Evolutionary conservation across 2,888 invertebrate species (phyloP).

Genomic region (Dastarcus helophoroides): DNA sequence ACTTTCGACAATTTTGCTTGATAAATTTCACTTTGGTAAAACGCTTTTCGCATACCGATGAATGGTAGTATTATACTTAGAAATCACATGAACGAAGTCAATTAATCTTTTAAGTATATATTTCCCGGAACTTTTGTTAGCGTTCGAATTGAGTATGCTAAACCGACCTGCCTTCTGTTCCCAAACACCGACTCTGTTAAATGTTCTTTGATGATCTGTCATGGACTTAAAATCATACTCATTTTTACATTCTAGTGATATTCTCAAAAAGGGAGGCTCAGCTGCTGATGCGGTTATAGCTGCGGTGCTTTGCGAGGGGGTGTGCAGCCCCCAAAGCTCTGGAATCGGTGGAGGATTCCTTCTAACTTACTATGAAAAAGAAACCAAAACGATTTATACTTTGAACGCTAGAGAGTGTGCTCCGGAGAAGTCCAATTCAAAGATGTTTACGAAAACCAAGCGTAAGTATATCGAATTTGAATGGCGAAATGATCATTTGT

Average conservation of each 20-base stretch:
- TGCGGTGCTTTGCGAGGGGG: conserved; percentile 68
- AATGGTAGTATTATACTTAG: too few species aligned
- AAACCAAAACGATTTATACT: conserved; percentile 43
- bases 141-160: too few species aligned
- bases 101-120: too few species aligned
- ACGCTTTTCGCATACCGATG: too few species aligned
- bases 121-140: too few species aligned
- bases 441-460: conserved; percentile 46
- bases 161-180: too few species aligned
- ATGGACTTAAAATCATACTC: too few species aligned
- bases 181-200: too few species aligned
- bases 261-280: conserved; percentile 55
- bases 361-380: conserved; percentile 62
- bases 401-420: conserved; percentile 67
- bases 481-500: conserved; percentile 1
- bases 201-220: too few species aligned
- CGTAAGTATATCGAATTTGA: not conserved
- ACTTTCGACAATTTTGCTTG: too few species aligned
- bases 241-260: conserved; percentile 45
- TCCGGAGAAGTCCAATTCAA: conserved; percentile 47
- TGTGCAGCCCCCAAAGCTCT: conserved; percentile 69
- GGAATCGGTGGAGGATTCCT: conserved; percentile 81
- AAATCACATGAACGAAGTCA: too few species aligned
- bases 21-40: too few species aligned
- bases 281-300: conserved; percentile 79